Evolutionary conservation across 2,113 vertebrate species (phyloP), one percentile per base, ranked within the genome.

Genomic region (Mastomys coucha): DNA sequence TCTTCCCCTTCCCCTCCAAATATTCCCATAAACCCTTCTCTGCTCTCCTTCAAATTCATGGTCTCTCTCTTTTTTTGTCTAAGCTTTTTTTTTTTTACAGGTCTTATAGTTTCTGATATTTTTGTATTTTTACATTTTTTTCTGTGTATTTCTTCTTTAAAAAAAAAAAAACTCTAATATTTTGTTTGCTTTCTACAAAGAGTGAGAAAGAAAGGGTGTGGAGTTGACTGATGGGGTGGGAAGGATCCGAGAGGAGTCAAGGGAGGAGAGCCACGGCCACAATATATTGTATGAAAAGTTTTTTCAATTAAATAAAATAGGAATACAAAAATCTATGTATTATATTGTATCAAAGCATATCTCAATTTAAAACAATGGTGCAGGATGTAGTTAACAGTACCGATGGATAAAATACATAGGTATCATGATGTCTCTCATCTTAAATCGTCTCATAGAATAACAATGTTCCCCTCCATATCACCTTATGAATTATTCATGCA

Each of bases 311-410:
- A 85, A 45, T 63, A 65, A 85, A 67, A 86, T 9, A 33, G 28
- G 16, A 33, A 65, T 67, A 65, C 45, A 67, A 85, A 67, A 85
- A 65, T 19, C 8, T 65, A 65, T 33, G 14, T 96, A 93, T 89
- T 91, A 42, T 75, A 60, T n/a, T 77, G 22, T 84, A 80, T 93
- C 86, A 95, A 96, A 82, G 65, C 88, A 94, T 42, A 94, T 12
- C 78, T 85, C 51, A 73, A 72, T 94, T 87, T 67, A 19, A 87
- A 73, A 78, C 91, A 92, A 33, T 60, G 81, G 70, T 4, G 26
- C 45, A 93, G 39, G 42, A 33, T 49, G 5, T 65, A 36, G 93
- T 39, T 84, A 75, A 12, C 63, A 26, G 19, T 36, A 28, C 4
- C 53, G 89, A 93, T 76, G 36, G 81, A 85, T 82, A 82, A 94